Evolutionary conservation across 2,797 vertebrate genomes (phyloP).

Genomic region (Falco columbarius): DNA sequence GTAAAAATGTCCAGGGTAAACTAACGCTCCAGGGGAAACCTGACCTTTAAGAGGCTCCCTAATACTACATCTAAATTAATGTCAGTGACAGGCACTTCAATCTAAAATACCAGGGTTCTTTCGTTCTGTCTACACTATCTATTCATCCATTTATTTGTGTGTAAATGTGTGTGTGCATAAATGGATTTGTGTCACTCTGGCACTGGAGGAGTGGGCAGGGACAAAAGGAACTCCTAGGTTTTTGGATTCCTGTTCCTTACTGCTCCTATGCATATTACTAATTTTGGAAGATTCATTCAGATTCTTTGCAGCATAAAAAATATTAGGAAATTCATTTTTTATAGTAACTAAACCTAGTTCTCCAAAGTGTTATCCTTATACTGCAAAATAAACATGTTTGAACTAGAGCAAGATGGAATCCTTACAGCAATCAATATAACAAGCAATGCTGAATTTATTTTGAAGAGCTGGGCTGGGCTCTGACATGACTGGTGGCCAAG

Average conservation of each 20-base stretch:
- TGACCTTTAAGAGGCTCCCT: slow-evolving; percentile 76
- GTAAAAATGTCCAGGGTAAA: slow-evolving; percentile 74
- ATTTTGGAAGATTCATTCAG: background rate
- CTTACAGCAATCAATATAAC: slow-evolving; percentile 10
- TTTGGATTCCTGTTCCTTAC: background rate
- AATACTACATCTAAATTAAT: slow-evolving; percentile 79
- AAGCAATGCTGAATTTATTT: slow-evolving; percentile 5
- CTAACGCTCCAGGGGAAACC: slow-evolving; percentile 70
- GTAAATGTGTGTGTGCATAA: slow-evolving; percentile 50
- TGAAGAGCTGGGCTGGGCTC: slow-evolving; percentile 3
- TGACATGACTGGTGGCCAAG: slow-evolving; percentile 3
- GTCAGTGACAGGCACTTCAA: slow-evolving; percentile 73
- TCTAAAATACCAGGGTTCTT: slow-evolving; percentile 71
- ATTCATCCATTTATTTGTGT: slow-evolving; percentile 59
- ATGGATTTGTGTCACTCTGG: slow-evolving; percentile 36
- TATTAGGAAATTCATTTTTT: background rate
- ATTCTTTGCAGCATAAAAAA: background rate
- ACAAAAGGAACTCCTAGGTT: background rate
- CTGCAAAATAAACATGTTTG: slow-evolving; percentile 26
- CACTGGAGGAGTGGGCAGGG: background rate
- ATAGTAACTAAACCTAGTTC: background rate
- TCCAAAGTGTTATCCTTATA: background rate
- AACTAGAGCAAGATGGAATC: background rate
- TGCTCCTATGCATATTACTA: background rate
- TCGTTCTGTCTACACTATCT: slow-evolving; percentile 18